Evolutionary conservation across 2,888 invertebrate species (phyloP), one percentile per base, ranked within the genome.

Genomic region (Xanthorhoe designata): DNA sequence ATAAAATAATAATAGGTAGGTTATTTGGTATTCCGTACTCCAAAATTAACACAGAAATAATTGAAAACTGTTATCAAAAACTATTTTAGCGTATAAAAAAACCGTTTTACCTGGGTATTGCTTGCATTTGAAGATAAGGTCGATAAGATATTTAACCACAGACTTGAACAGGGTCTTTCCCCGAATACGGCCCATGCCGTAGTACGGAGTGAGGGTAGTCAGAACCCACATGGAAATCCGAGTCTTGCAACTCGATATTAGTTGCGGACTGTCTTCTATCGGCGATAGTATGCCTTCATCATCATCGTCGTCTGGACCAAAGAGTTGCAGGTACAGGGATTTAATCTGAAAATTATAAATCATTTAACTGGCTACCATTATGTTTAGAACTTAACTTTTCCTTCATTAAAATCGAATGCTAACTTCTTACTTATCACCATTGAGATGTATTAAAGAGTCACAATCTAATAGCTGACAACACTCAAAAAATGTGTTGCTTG

Each of bases 181-280:
- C 72, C 87, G 90, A 50, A 96, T 95, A 53, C 93, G 89, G 1
- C 94, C 94, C 71, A 92, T 94, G n/a, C 94, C 93, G 75, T 95
- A 95, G 78, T 94, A 94, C 3, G 95, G 95, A 74, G 95, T 95
- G 4, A 96, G 83, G 64, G 94, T 89, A 72, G 94, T 94, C 0
- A 95, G 94, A n/a, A 96, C 94, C 89, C 94, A 92, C 18, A 95
- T 94, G 0, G 95, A 95, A 66, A 95, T 94, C 17, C 94, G 88
- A 71, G 94, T 94, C 75, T 94, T 94, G 72, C 94, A 94, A 71
- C 94, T 94, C 0, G 84, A 80, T n/a, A 94, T 74, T 77, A 94
- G 93, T 54, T 94, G 92, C 51, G 90, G 84, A 2, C 92, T 93
- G 66, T 94, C 94, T 57, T 94, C 91, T 45, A 94, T 80, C 1